Evolutionary conservation across 2,113 vertebrate genomes (phyloP).

Genomic region (Buteo buteo): DNA sequence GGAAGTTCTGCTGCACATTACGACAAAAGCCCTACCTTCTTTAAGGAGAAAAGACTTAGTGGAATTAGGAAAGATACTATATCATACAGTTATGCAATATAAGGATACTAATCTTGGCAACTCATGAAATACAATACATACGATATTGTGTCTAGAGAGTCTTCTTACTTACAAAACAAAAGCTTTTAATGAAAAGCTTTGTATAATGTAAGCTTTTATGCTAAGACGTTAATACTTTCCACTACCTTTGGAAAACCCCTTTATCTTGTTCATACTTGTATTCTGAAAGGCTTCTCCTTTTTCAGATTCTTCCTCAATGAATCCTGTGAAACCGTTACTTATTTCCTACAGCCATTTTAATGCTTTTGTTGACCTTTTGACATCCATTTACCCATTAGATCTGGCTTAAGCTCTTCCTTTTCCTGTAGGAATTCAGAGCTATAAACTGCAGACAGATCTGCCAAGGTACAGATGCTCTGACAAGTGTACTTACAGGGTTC

Average conservation of each 20-base stretch:
- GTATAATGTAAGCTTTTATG: background rate
- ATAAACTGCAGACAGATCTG: background rate
- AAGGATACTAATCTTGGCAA: background rate
- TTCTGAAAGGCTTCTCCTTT: background rate
- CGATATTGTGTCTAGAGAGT: fast-evolving
- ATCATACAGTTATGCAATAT: background rate
- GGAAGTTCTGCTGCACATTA: background rate
- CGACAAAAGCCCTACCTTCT: background rate
- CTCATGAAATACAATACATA: background rate
- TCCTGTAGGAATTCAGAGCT: background rate
- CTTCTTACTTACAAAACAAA: background rate
- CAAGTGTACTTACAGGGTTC: background rate
- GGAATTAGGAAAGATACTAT: background rate
- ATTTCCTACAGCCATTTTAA: background rate
- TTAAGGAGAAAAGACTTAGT: constrained; percentile 5
- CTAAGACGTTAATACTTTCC: background rate
- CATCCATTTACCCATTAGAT: background rate
- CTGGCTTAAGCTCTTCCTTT: background rate
- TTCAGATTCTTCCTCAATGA: background rate
- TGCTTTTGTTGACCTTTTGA: background rate
- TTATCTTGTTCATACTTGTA: background rate
- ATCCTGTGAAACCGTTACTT: background rate
- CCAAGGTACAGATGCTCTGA: background rate
- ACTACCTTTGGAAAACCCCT: background rate
- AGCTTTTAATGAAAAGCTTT: background rate